Evolutionary conservation across 2,113 vertebrate genomes (phyloP).

Genomic region (Chaetorhynchus papuensis): DNA sequence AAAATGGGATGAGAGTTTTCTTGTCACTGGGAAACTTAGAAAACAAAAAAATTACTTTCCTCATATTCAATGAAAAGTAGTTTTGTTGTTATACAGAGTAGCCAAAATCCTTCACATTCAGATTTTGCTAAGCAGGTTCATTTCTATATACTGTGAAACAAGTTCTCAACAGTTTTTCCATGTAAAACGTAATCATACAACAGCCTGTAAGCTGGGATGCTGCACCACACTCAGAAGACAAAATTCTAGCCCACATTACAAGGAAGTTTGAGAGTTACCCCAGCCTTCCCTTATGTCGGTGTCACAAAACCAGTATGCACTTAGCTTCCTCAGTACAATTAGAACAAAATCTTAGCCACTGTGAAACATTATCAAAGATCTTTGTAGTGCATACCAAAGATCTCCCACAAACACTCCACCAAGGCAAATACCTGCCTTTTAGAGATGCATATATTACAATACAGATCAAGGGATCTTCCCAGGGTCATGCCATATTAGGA

Average conservation of each 20-base stretch:
- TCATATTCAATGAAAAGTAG: not conserved
- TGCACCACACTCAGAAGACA: not conserved
- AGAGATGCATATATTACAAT: not conserved
- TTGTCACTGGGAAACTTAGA: not conserved
- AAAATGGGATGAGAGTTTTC: not conserved
- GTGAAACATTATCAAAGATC: not conserved
- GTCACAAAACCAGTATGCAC: not conserved
- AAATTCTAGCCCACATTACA: not conserved
- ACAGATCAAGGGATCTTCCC: not conserved
- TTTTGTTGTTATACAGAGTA: not conserved
- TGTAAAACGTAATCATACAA: not conserved
- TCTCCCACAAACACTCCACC: not conserved
- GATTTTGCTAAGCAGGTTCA: not conserved
- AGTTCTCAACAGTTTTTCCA: not conserved
- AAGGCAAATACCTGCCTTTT: not conserved
- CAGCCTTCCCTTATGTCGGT: not conserved
- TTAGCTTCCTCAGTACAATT: not conserved
- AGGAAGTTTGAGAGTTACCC: not conserved
- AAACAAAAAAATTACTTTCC: not conserved
- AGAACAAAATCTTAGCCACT: not conserved
- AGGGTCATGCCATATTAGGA: not conserved
- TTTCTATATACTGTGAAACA: not conserved
- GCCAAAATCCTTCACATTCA: not conserved
- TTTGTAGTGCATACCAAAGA: not conserved
- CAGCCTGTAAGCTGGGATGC: not conserved